Base-by-base conservation (phyloP, 2,113 vertebrate species). In the Engystomops pustulosus region DNA sequence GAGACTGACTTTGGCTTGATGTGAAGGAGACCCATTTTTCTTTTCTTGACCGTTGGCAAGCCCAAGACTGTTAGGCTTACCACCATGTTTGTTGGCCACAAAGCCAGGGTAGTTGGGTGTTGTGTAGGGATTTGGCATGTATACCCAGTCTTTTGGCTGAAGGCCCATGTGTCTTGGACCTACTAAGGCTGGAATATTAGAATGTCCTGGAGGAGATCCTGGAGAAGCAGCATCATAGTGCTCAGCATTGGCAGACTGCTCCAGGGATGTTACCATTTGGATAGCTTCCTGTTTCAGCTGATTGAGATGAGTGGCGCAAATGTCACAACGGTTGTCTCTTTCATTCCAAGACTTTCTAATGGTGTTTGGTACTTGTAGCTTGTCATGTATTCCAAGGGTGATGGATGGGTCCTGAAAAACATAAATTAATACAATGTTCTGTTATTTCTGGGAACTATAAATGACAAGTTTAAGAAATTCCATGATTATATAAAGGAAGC, bases 271-370 rank as follows among this genome's bases (percentile, higher is more conserved):
- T 87, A 99, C 97, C 95, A 98, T 96, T 88, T 95, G 97, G 85
- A 99, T 94, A 1, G 98, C 98, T 90, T 99, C 97, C 92, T 99
- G 97, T 91, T 99, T 99, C 85, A 99, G 86, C 89, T 98, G 96
- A 88, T 96, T 98, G 88, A 99, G 92, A 90, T 98, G 96, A 0
- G 98, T 98, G 85, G 96, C 92, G 36, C 98, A 99, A 51, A 98
- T 93, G 0, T 99, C 97, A 76, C 98, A 99, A 83, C 97, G 95
- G 85, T 96, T 96, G 91, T 99, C 97, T 15, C 93, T 95, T 85
- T 99, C 98, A 0, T 97, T 98, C 98, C 98, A 99, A 0, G 97
- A 96, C 86, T 97, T 96, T 49, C 96, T 92, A 51, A 95, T 96
- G 79, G 96, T 96, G 86, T 97, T 96, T 79, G 98, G 95, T 81